Base-by-base conservation (phyloP, 2,888 invertebrate species). In the Trachelus tabidus region DNA sequence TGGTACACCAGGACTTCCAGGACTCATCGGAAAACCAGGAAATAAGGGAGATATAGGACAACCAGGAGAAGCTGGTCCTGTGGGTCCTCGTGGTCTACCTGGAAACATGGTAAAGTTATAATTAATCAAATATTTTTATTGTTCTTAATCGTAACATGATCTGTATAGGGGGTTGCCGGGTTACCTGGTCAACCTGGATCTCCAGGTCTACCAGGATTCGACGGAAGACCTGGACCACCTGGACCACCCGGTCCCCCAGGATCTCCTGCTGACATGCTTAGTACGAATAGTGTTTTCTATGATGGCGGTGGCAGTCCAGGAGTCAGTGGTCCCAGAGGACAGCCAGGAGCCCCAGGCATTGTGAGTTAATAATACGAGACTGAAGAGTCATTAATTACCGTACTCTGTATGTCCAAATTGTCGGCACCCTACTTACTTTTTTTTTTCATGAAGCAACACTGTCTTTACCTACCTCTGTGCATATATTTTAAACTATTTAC, bases 271-370 rank as follows among this genome's bases (percentile, higher is more conserved):
- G 90, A 89, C 77, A 87, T 86, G 79, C 81, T 87, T 4, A 84
- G 77, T 69, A 83, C 81, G 76, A 89, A 85, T 80, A 88, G 78
- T 79, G 84, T 83, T 75, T 85, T 86, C 37, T 82, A 82, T 37
- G 86, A 85, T 76, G 83, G 80, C 81, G 83, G 80, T 82, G 92
- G 93, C 35, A 88, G 89, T 75, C 92, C 93, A 33, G 94, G 93
- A 73, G 88, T 91, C 6, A 88, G 90, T 78, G 94, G 94, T 69
- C 92, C 93, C 1, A 91, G 93, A 85, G 95, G 95, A 74, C 89
- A 92, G 69, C 93, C 94, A 12, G 95, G 94, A 40, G 88, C 92
- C 23, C 90, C 93, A 68, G 94, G 94, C 84, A 88, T 93, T 87
- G 94, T 93, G 87, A 91, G 91, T 86, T 77, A 56, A 40, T 77